Conservation (phyloP, 2,113 vertebrate genomes). For the Microtus montanus region DNA sequence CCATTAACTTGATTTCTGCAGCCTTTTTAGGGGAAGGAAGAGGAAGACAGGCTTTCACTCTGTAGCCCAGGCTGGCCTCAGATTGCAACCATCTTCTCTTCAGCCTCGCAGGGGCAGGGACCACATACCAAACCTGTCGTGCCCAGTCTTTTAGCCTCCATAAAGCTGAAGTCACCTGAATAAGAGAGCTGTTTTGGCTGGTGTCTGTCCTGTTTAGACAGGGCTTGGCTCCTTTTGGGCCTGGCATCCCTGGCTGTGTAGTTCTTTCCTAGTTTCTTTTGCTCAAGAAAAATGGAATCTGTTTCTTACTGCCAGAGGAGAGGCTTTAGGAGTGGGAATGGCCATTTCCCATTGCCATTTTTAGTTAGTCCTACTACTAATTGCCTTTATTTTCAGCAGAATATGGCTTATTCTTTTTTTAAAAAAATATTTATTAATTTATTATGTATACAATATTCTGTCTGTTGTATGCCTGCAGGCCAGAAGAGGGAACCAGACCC, state of each 20-base stretch:
- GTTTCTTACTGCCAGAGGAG: not conserved
- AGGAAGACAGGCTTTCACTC: not conserved
- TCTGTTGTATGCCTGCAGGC: too few species aligned
- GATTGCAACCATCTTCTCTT: not conserved
- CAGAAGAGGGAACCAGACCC: too few species aligned
- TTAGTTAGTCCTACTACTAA: not conserved
- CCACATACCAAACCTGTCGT: too few species aligned
- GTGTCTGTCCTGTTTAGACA: not conserved
- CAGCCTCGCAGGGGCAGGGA: not conserved
- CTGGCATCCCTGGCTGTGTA: not conserved
- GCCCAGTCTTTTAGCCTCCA: not conserved
- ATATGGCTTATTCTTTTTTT: not conserved
- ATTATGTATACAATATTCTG: too few species aligned
- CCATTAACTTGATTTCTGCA: not conserved
- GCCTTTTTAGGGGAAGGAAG: not conserved
- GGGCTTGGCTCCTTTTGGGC: not conserved
- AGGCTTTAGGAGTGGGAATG: not conserved
- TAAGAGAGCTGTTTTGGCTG: not conserved
- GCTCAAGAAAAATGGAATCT: slow-evolving; percentile 6
- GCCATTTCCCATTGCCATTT: not conserved
- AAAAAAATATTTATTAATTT: too few species aligned
- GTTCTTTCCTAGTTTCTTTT: slow-evolving; percentile 12
- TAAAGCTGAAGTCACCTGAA: slow-evolving; percentile 10
- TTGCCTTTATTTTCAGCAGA: not conserved
- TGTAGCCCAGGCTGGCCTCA: not conserved